A percentile compares a stretch with the other conserved stretches of the same genome.
phyloP scores from a whole-genome alignment of 2,888 invertebrate genomes.

The Chironomus tentans region DNA sequence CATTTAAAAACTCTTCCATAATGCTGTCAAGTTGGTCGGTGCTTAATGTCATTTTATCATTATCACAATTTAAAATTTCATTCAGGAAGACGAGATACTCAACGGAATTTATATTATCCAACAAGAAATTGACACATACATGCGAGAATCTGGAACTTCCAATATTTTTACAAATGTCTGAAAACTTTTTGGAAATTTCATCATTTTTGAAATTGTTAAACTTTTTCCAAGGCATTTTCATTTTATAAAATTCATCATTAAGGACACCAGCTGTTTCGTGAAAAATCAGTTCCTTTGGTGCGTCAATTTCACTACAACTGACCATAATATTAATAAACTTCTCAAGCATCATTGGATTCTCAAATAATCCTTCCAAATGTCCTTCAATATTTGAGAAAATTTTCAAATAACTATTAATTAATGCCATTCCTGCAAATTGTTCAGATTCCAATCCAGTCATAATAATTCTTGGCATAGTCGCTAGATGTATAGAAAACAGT shows the following conservation, averaged over 20 bases:
- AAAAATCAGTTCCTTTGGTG: conserved; percentile 43
- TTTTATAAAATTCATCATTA: conserved; percentile 31
- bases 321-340: conserved; percentile 49
- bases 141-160: conserved; percentile 47
- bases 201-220: conserved; percentile 51
- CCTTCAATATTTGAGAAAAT: conserved; percentile 50
- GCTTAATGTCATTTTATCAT: conserved; percentile 27
- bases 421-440: conserved; percentile 53
- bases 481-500: conserved; percentile 50
- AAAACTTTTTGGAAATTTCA: conserved; percentile 44
- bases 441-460: conserved; percentile 56
- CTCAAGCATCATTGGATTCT: conserved; percentile 44
- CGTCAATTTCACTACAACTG: conserved; percentile 47
- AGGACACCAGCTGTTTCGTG: conserved; percentile 41
- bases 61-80: conserved; percentile 32
- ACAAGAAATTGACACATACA: conserved; percentile 52
- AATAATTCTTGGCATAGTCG: conserved; percentile 53
- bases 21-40: conserved; percentile 33
- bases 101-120: conserved; percentile 47
- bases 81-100: conserved; percentile 37
- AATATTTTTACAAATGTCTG: conserved; percentile 47
- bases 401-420: conserved; percentile 57
- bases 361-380: conserved; percentile 42
- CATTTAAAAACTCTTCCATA: conserved; percentile 36
- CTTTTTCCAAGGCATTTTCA: conserved; percentile 51